Evolutionary conservation across 2,888 invertebrate species (phyloP).

Genomic region (Diadegma fenestrale): DNA sequence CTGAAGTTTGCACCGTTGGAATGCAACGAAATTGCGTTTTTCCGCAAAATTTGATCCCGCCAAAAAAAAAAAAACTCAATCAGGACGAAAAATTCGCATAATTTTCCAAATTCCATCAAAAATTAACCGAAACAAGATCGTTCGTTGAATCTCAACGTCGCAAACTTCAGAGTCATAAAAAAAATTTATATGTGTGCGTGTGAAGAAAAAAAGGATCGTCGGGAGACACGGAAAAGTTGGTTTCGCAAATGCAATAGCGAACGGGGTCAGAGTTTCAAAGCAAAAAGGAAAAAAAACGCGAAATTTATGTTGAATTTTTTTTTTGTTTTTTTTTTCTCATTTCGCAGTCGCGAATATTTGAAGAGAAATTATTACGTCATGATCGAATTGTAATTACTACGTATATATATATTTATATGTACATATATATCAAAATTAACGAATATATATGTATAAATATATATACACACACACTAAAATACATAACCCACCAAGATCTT

Average conservation of each 20-base stretch:
- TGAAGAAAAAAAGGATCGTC: background rate
- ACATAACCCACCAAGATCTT: constrained; percentile 70
- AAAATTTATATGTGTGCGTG: constrained; percentile 51
- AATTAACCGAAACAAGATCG: too few species aligned
- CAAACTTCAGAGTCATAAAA: too few species aligned
- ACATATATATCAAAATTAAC: constrained; percentile 69
- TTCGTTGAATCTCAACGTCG: too few species aligned
- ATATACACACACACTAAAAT: constrained; percentile 54
- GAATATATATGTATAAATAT: constrained; percentile 23
- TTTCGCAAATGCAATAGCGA: constrained; percentile 17
- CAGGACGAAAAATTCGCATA: too few species aligned
- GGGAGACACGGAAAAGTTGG: constrained; percentile 1
- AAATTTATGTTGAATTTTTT: background rate
- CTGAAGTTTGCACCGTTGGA: too few species aligned
- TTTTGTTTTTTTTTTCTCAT: background rate
- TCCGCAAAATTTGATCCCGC: too few species aligned
- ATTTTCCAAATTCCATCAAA: too few species aligned
- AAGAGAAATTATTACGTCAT: constrained; percentile 42
- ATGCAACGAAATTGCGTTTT: too few species aligned
- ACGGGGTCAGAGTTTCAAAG: background rate
- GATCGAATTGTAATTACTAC: constrained; percentile 77
- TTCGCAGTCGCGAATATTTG: background rate
- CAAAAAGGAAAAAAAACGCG: constrained; percentile 7
- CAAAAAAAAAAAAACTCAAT: too few species aligned
- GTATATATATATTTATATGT: constrained; percentile 66